phyloP scores from a whole-genome alignment of 2,888 invertebrate species.

The Abscondita cerata region DNA sequence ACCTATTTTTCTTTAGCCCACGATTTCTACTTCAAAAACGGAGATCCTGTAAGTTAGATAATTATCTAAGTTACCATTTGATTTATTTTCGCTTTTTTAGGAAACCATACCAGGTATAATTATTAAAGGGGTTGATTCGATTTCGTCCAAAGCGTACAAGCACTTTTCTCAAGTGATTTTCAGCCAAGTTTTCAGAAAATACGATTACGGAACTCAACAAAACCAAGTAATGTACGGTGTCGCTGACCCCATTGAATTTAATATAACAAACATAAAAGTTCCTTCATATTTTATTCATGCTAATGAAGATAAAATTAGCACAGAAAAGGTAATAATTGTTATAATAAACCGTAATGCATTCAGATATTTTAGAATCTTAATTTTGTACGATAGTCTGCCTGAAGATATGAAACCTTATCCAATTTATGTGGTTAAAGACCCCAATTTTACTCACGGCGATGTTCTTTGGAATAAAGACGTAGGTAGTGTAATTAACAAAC shows the following conservation, averaged over 20 bases:
- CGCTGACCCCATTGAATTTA: constrained; percentile 64
- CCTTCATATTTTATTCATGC: constrained; percentile 69
- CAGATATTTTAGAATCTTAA: constrained; percentile 52
- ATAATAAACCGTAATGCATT: constrained; percentile 15
- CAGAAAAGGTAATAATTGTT: constrained; percentile 59
- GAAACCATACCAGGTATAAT: constrained; percentile 54
- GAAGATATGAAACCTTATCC: not conserved
- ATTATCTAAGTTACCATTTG: too few species aligned
- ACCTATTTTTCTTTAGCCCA: constrained; percentile 22
- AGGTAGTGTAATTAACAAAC: constrained; percentile 48
- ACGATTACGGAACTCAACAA: constrained; percentile 62
- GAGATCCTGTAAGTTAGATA: constrained; percentile 35
- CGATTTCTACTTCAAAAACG: constrained; percentile 32
- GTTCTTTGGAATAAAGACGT: constrained; percentile 54
- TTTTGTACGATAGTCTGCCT: constrained; percentile 25
- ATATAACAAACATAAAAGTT: constrained; percentile 56
- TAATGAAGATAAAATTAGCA: constrained; percentile 68
- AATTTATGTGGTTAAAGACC: constrained; percentile 30
- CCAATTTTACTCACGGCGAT: constrained; percentile 57
- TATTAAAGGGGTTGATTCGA: constrained; percentile 53
- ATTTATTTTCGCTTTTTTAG: constrained; percentile 38
- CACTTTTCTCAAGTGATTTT: constrained; percentile 49
- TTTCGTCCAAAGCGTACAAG: constrained; percentile 50
- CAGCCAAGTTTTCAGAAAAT: constrained; percentile 62
- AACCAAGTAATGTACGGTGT: constrained; percentile 61